Evolutionary conservation across 35 echinoderm and acorn worm species (phyloP).

Genomic region (Heliocidaris tuberculata): DNA sequence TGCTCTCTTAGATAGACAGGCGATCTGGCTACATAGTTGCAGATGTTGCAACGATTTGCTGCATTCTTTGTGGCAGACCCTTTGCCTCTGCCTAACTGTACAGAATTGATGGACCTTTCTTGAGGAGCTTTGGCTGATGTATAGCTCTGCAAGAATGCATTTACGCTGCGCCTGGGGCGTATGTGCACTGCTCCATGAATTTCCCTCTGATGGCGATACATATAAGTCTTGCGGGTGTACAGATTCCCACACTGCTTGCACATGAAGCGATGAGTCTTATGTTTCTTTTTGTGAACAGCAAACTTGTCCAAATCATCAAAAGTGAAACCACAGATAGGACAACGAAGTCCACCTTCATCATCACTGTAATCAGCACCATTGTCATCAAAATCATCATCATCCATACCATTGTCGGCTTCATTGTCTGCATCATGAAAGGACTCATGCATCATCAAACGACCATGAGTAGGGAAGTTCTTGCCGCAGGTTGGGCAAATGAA

Average conservation of each 20-base stretch:
- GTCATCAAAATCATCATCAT: background rate
- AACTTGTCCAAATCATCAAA: background rate
- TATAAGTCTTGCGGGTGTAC: background rate
- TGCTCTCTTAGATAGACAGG: background rate
- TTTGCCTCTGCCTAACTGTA: background rate
- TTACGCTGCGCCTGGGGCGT: background rate
- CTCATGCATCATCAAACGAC: conserved; percentile 22
- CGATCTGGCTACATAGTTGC: background rate
- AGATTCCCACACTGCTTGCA: conserved; percentile 15
- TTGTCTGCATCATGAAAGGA: background rate
- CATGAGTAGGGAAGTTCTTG: conserved; percentile 33
- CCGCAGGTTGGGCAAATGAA: conserved; percentile 43
- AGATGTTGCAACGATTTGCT: background rate
- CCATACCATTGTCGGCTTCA: background rate
- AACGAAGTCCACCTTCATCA: background rate
- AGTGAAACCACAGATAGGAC: conserved; percentile 8
- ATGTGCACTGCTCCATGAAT: background rate
- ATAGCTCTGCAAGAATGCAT: background rate
- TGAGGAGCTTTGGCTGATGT: background rate
- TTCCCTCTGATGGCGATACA: conserved; percentile 26
- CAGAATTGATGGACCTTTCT: background rate
- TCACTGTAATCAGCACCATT: background rate
- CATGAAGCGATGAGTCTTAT: background rate
- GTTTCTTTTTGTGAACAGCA: background rate
- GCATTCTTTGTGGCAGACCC: background rate